Base-by-base conservation (phyloP, 2,888 invertebrate species). In the Apamea anceps region DNA sequence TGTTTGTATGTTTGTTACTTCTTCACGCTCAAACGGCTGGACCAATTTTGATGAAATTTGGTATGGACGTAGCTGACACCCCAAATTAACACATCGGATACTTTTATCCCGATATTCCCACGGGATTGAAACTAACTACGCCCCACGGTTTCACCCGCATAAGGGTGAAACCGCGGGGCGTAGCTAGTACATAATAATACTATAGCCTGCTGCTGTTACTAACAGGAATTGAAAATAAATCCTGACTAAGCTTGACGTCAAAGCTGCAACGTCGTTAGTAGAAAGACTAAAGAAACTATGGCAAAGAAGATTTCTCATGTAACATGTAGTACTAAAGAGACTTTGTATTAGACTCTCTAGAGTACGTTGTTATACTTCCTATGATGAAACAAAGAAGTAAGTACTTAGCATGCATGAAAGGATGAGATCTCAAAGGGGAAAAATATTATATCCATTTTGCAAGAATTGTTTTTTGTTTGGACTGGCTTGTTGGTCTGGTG, bases 161-260 rank as follows among this genome's bases (percentile, higher is more conserved):
- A 6, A 5, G 37, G 37, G 37, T 37, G 15, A 15, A 48, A 48
- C 48, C 48, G 48, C 13, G 48, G 6, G 13, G 48, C 48, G 48
- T 10, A 48, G 48, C 15, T 48, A 48, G 48, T 48, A 8, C 2
- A 8, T 8, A 7, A 45, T 45, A 12, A 45, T n/a, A n/a, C n/a
- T n/a, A n/a, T n/a, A n/a, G n/a, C n/a, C n/a, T n/a, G n/a, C n/a
- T 45, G 12, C 12, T 63, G 6, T 62, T 54, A 7, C 18, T 32
- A 60, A 66, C 60, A 78, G 62, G 62, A 84, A 72, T 79, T 32
- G 0, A 45, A 80, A 63, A 85, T 63, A 79, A 84, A 85, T 63
- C 45, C 32, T 1, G n/a, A 21, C 37, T 77, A 37, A 81, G 63
- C 77, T 81, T 51, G n/a, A 15, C 62, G 37, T 81, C 63, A 63